These are phyloP conservation scores for Drosophila pectinifera DNA, from an alignment of 1,140 invertebrate species.

Conservation along the genomic window DNA sequence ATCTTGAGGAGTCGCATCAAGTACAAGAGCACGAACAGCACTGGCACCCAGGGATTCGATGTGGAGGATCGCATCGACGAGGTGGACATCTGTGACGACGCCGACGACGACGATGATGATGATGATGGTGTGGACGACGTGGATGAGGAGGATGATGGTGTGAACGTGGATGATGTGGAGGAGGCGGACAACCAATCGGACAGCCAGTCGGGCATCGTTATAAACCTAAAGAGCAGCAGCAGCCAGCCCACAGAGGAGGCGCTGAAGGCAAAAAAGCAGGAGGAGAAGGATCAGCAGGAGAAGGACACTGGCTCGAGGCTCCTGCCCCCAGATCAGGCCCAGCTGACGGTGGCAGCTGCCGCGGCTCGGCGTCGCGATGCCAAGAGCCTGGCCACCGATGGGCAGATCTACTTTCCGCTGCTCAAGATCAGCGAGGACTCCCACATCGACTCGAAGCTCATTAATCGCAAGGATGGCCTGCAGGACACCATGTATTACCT, in stretches of 20 bases:
- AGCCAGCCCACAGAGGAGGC: constrained; percentile 3
- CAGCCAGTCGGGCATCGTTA: constrained; percentile 66
- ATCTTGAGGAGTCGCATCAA: constrained; percentile 69
- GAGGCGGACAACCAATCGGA: constrained; percentile 63
- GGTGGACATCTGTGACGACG: constrained; percentile 71
- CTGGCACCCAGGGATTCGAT: constrained; percentile 72
- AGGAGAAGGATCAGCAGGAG: neutral
- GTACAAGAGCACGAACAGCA: constrained; percentile 78
- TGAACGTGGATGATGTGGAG: constrained; percentile 63
- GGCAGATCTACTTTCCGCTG: constrained; percentile 75
- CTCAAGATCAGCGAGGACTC: constrained; percentile 81
- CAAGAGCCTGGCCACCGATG: constrained; percentile 72
- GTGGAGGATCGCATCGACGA: constrained; percentile 83
- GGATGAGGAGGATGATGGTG: constrained; percentile 48
- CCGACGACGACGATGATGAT: constrained; percentile 44
- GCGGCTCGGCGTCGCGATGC: constrained; percentile 56
- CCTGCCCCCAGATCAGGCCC: constrained; percentile 51
- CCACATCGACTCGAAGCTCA: constrained; percentile 77
- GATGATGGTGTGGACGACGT: constrained; percentile 41
- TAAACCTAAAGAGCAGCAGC: constrained; percentile 45
- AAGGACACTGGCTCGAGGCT: constrained; percentile 17
- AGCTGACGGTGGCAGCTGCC: constrained; percentile 56
- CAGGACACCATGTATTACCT: constrained; percentile 84
- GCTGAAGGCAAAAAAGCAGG: neutral
- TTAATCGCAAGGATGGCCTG: constrained; percentile 83